Conservation (phyloP, 2,113 vertebrate species). For the Sardina pilchardus region DNA sequence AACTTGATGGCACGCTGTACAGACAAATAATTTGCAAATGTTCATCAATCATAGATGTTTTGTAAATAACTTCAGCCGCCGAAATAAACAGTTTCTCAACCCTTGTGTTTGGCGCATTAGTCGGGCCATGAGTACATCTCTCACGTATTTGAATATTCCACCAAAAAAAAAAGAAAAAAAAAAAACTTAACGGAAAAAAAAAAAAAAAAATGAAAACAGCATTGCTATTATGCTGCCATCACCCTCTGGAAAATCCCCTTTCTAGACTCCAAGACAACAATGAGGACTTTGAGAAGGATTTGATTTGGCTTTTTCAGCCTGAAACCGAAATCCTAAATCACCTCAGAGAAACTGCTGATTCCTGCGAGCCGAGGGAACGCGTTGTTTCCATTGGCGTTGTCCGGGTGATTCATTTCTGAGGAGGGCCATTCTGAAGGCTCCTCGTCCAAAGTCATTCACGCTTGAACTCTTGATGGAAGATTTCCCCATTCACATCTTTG, state of each 20-base stretch:
- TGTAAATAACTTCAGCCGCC: constrained; percentile 59
- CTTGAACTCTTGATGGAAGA: not conserved
- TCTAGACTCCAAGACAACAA: constrained; percentile 47
- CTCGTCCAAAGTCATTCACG: constrained; percentile 14
- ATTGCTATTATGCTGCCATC: constrained; percentile 18
- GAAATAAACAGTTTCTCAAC: constrained; percentile 56
- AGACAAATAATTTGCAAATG: constrained; percentile 33
- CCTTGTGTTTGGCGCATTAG: constrained; percentile 46
- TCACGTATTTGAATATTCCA: constrained; percentile 29
- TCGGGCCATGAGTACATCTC: constrained; percentile 44
- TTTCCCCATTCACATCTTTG: not conserved
- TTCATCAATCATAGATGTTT: constrained; percentile 57
- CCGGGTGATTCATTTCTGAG: constrained; percentile 54
- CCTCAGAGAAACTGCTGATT: constrained; percentile 35
- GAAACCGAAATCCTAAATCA: constrained; percentile 44
- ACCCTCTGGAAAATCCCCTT: constrained; percentile 50
- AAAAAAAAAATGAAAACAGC: constrained; percentile 35
- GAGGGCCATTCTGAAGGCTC: not conserved
- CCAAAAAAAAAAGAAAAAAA: not conserved
- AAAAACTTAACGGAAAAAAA: constrained; percentile 45
- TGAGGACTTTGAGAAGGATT: constrained; percentile 57
- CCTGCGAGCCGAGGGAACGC: constrained; percentile 29
- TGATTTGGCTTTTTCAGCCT: constrained; percentile 50
- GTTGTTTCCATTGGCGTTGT: constrained; percentile 56
- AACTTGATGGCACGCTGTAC: constrained; percentile 50